Evolutionary conservation across 1,140 invertebrate species (phyloP).

Genomic region (Theocolax elegans): DNA sequence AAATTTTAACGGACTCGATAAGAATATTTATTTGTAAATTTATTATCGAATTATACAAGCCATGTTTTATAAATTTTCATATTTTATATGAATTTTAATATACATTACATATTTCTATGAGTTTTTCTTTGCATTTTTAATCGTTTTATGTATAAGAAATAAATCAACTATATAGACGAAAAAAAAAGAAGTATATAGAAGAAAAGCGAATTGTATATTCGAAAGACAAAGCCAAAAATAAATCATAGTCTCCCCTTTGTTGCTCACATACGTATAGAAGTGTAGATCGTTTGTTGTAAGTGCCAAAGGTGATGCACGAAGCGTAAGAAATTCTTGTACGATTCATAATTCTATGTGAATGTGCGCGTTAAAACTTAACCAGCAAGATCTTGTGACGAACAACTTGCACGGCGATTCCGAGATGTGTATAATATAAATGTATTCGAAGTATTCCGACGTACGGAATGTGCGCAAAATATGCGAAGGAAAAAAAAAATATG

Average conservation of each 20-base stretch:
- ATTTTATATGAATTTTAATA: constrained; percentile 31
- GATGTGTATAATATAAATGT: too few species aligned
- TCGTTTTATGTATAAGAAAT: neutral
- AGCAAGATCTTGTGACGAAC: neutral
- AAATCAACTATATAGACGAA: neutral
- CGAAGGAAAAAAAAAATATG: too few species aligned
- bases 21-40: constrained; percentile 8
- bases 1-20: neutral
- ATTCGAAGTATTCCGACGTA: constrained; percentile 10
- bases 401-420: constrained; percentile 30
- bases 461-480: neutral
- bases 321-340: neutral
- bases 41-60: neutral
- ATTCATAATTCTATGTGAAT: neutral
- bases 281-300: constrained; percentile 45
- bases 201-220: neutral
- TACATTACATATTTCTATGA: neutral
- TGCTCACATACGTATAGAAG: constrained; percentile 22
- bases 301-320: constrained; percentile 45
- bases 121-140: constrained; percentile 27
- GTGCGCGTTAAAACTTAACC: neutral
- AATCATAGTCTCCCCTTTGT: constrained; percentile 40
- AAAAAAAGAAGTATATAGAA: neutral
- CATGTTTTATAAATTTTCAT: constrained; percentile 14
- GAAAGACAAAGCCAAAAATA: neutral